These are phyloP conservation scores for Nephrotoma guestfalica DNA, from an alignment of 2,888 invertebrate genomes.

Conservation along the genomic window DNA sequence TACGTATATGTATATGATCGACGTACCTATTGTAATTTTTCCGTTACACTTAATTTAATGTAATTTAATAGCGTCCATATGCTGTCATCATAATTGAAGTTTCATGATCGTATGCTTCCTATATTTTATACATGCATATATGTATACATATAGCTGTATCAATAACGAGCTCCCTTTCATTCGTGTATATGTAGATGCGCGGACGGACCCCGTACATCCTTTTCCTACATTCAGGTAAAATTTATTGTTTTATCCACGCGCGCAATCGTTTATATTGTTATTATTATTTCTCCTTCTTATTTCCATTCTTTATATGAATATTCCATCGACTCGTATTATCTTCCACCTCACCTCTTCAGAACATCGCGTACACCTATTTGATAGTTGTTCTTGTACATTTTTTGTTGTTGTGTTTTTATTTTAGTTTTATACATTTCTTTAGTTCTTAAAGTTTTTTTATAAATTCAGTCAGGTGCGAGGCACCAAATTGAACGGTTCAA, in stretches of 20 bases:
- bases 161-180: background rate
- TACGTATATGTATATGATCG: background rate
- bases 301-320: background rate
- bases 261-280: slow-evolving; percentile 9
- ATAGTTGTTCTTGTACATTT: background rate
- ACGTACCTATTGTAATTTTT: background rate
- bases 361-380: background rate
- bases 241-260: background rate
- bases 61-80: background rate
- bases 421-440: background rate
- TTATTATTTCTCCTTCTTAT: slow-evolving; percentile 15
- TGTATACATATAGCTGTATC: background rate
- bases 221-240: background rate
- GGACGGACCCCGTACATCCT: background rate
- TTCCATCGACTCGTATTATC: background rate
- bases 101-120: background rate
- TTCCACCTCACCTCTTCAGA: slow-evolving; percentile 2
- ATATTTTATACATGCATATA: background rate
- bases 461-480: slow-evolving; percentile 35
- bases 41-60: background rate
- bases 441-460: slow-evolving; percentile 9
- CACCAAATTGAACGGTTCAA: slow-evolving; percentile 30
- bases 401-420: background rate
- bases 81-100: background rate
- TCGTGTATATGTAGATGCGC: background rate